phyloP scores from a whole-genome alignment of 2,888 invertebrate genomes.

The Punctoribates punctum region DNA sequence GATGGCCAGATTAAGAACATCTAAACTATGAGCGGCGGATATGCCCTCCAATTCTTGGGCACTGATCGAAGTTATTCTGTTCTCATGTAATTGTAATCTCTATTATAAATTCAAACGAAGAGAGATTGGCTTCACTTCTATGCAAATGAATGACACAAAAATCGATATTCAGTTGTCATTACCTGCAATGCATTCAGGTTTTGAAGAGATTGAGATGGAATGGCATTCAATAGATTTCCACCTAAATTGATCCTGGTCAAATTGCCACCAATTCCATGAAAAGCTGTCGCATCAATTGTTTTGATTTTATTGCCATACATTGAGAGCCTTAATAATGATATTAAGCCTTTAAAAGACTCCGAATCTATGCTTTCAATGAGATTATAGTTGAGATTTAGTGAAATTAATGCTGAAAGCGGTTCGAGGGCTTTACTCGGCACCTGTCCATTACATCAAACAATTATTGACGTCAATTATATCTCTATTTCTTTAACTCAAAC shows the following conservation, averaged over 20 bases:
- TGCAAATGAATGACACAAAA: background rate
- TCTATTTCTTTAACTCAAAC: conserved; percentile 55
- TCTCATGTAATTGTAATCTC: conserved; percentile 48
- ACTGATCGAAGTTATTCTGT: conserved; percentile 46
- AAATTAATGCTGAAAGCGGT: conserved; percentile 60
- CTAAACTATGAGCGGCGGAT: conserved; percentile 61
- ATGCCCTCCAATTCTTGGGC: conserved; percentile 45
- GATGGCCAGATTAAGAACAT: conserved; percentile 78
- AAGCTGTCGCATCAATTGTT: conserved; percentile 73
- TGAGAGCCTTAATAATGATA: conserved; percentile 78
- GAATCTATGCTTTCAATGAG: conserved; percentile 71
- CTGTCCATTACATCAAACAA: conserved; percentile 10
- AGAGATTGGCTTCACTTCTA: background rate
- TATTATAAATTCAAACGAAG: conserved; percentile 32
- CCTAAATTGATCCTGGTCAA: conserved; percentile 79
- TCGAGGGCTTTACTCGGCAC: conserved; percentile 47
- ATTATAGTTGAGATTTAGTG: conserved; percentile 85
- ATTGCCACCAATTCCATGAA: conserved; percentile 82
- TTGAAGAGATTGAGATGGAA: conserved; percentile 58
- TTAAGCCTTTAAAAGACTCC: conserved; percentile 78
- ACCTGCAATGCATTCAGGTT: conserved; percentile 43
- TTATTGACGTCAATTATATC: background rate
- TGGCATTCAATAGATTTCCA: conserved; percentile 70
- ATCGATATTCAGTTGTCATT: too few species aligned
- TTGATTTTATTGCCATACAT: conserved; percentile 66